Conservation (phyloP, 2,797 vertebrate species). For the Masticophis lateralis region DNA sequence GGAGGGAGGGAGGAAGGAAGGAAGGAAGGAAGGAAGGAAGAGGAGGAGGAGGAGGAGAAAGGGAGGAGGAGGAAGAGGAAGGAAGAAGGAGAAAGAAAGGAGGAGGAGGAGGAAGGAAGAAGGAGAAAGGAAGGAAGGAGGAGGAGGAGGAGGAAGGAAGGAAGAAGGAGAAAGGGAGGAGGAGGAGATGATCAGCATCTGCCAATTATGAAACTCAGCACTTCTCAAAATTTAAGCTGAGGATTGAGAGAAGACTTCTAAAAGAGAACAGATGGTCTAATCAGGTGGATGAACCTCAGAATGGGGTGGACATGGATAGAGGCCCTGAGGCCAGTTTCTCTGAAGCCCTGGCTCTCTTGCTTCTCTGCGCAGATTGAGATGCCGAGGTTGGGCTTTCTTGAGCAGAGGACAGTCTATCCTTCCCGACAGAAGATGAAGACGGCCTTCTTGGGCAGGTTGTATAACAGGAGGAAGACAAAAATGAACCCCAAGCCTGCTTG, state of each 20-base stretch:
- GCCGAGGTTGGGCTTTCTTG: neutral
- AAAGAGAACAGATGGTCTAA: neutral
- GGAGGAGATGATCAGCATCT: neutral
- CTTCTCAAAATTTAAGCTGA: neutral
- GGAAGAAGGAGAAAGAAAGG: fast-evolving
- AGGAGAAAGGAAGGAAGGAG: too few relatives aligned
- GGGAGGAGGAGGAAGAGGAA: too few relatives aligned
- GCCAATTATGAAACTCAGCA: neutral
- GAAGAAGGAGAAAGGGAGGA: neutral
- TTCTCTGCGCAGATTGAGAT: neutral
- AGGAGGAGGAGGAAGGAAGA: too few relatives aligned
- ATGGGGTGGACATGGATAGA: neutral
- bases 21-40: fast-evolving
- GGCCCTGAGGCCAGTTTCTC: neutral
- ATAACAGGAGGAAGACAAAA: neutral
- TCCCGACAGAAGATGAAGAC: neutral
- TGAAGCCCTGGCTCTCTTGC: too few relatives aligned
- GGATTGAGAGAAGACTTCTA: neutral
- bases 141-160: neutral
- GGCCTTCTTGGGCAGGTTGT: neutral
- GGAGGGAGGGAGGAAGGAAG: too few relatives aligned
- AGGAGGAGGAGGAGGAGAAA: too few relatives aligned
- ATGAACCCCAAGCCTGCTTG: neutral
- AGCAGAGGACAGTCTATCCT: neutral
- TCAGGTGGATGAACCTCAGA: neutral